A percentile compares a stretch with the other conserved stretches of the same genome.
phyloP scores from a whole-genome alignment of 2,113 vertebrate species.

The Noctilio leporinus region DNA sequence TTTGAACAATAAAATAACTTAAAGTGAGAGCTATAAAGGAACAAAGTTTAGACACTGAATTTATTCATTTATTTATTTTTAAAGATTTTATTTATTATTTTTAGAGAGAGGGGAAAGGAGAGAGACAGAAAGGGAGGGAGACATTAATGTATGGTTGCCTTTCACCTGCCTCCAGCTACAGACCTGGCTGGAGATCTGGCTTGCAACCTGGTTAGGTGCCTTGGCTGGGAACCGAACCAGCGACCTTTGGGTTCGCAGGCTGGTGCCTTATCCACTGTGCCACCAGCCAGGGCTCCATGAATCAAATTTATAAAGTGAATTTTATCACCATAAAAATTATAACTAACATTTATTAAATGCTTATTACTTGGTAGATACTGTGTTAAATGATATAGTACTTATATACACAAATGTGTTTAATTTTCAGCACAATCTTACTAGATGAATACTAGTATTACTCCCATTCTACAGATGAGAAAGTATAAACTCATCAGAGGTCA shows the following conservation, averaged over 20 bases:
- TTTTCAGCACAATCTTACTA: not conserved
- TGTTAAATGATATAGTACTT: not conserved
- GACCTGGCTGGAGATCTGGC: too few species aligned
- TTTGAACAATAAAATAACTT: not conserved
- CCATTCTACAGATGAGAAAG: not conserved
- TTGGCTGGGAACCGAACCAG: too few species aligned
- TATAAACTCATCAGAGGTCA: not conserved
- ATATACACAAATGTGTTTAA: not conserved
- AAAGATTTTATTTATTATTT: too few species aligned
- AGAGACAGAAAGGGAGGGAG: too few species aligned
- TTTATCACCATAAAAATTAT: not conserved
- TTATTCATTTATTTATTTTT: too few species aligned
- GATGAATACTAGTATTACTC: not conserved
- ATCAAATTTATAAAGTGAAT: not conserved
- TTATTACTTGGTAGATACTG: not conserved
- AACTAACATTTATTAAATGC: not conserved
- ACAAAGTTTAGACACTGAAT: not conserved
- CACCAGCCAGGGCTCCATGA: too few species aligned
- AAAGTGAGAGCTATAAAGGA: not conserved
- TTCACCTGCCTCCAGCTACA: too few species aligned
- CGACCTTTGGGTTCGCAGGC: too few species aligned
- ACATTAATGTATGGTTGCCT: too few species aligned
- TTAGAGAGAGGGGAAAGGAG: too few species aligned
- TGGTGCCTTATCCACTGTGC: too few species aligned
- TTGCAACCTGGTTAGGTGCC: too few species aligned